phyloP scores from a whole-genome alignment of 2,797 vertebrate genomes.

The Varecia variegata region DNA sequence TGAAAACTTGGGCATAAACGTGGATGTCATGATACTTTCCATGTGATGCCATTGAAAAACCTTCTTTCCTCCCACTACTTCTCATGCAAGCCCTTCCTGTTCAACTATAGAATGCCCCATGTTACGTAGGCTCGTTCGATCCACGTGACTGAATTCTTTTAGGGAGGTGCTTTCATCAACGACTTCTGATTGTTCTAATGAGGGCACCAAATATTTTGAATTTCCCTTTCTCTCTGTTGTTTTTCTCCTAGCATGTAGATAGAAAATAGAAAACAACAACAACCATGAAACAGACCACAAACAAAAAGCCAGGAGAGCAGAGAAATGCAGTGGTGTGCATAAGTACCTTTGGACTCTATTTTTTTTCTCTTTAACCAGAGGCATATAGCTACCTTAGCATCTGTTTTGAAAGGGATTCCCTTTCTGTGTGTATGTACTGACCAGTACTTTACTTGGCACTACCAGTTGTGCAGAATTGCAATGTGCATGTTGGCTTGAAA shows the following conservation, averaged over 20 bases:
- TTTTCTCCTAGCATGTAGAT: not conserved
- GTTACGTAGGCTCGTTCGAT: rapidly evolving
- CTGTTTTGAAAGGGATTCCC: not conserved
- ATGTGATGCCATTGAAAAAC: not conserved
- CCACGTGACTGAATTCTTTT: not conserved
- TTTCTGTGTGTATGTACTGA: not conserved
- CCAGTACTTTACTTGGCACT: not conserved
- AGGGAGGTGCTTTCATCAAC: not conserved
- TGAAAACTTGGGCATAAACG: not conserved
- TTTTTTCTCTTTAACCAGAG: not conserved
- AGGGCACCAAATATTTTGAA: not conserved
- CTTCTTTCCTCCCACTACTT: not conserved
- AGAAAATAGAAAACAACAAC: not conserved
- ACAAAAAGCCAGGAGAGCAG: not conserved
- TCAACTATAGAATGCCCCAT: rapidly evolving
- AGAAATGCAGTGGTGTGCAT: not conserved
- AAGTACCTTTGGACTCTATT: not conserved
- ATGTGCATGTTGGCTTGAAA: not conserved
- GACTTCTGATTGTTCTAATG: not conserved
- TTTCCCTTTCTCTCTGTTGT: not conserved
- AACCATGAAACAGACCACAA: not conserved
- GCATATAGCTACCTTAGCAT: not conserved
- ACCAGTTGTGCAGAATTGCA: not conserved
- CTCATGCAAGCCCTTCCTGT: not conserved
- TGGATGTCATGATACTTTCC: not conserved